Evolutionary conservation across 2,113 vertebrate genomes (phyloP).

Genomic region (Anser brachyrhynchus): DNA sequence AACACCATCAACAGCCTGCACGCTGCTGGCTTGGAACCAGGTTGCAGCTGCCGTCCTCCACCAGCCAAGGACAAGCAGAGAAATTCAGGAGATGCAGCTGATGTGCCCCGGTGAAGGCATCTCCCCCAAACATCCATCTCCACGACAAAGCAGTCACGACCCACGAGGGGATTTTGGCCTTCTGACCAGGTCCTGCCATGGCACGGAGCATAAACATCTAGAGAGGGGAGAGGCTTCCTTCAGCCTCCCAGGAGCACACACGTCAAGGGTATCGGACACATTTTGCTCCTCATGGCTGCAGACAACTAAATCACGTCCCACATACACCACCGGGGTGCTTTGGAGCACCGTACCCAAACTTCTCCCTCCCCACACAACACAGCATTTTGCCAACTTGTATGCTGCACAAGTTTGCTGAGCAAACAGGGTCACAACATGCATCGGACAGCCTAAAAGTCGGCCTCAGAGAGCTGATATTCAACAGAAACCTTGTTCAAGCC

Average conservation of each 20-base stretch:
- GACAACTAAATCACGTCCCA: neutral
- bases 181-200: neutral
- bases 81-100: slow-evolving; percentile 11
- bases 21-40: slow-evolving; percentile 29
- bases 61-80: slow-evolving; percentile 26
- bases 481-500: neutral
- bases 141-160: neutral
- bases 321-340: neutral
- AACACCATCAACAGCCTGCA: neutral
- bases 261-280: neutral
- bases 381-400: neutral
- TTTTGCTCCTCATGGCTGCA: neutral
- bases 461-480: neutral
- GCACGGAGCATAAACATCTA: rapidly evolving
- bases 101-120: neutral
- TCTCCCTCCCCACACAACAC: rapidly evolving
- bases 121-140: neutral
- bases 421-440: neutral
- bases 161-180: neutral
- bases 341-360: neutral
- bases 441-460: neutral
- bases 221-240: neutral
- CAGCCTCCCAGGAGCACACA: neutral
- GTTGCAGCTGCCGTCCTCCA: neutral
- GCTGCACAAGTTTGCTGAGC: neutral